phyloP scores from a whole-genome alignment of 2,888 invertebrate species.

The Drosophila nr. perissopoda region DNA sequence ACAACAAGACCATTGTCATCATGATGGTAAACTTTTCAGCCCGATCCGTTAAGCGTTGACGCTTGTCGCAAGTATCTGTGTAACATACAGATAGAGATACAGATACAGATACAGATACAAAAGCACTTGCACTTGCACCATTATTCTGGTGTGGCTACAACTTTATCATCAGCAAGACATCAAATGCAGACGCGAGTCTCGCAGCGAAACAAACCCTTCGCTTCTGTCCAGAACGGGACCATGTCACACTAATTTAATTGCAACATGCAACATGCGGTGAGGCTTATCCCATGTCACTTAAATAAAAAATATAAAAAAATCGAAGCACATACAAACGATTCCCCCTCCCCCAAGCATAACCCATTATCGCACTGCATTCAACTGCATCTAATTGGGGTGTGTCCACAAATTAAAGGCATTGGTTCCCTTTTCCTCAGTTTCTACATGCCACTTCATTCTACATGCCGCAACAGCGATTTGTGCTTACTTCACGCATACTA shows the following conservation, averaged over 20 bases:
- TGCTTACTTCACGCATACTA: not conserved
- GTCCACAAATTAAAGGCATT: too few relatives aligned
- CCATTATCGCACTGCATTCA: not conserved
- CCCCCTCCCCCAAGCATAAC: not conserved
- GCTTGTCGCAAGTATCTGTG: conserved; percentile 33
- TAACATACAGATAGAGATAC: conserved; percentile 30
- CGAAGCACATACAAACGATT: not conserved
- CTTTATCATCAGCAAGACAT: conserved; percentile 75
- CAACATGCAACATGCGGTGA: conserved; percentile 65
- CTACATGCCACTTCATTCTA: not conserved
- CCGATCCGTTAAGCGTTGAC: conserved; percentile 46
- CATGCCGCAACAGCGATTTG: not conserved
- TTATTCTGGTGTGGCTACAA: conserved; percentile 63
- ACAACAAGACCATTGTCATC: conserved; percentile 4
- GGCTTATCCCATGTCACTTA: not conserved
- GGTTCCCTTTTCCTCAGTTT: too few relatives aligned
- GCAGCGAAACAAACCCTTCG: conserved; percentile 41
- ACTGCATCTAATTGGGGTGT: not conserved
- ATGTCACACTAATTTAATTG: conserved; percentile 69
- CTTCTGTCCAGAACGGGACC: conserved; percentile 17
- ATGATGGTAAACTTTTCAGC: conserved; percentile 50
- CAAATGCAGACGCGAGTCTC: conserved; percentile 56
- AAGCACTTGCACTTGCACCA: conserved; percentile 49
- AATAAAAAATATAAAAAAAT: not conserved
- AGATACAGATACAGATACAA: conserved; percentile 18